Base-by-base conservation (phyloP, 1,140 invertebrate species). In the Drosophila quadrilineata region DNA sequence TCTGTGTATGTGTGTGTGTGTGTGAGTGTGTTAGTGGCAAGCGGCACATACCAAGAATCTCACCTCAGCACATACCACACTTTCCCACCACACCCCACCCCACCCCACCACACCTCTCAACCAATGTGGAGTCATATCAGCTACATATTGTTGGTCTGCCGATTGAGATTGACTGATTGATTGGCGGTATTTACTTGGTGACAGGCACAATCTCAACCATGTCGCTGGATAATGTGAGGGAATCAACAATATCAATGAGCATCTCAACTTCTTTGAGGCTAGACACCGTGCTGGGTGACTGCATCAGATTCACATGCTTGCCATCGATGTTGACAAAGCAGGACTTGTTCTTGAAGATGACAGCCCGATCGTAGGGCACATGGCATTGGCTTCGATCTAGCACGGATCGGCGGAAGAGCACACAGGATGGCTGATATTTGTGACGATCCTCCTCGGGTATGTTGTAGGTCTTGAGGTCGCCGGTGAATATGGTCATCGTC, bases 331-430 rank as follows among this genome's bases (percentile, higher is more conserved):
- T 89, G 3, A 84, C 71, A 12, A 75, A 88, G 54, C 80, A 90
- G 40, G 74, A 89, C 43, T 87, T 87, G 49, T 89, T 89, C 62
- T 90, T 90, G 8, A 90, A 88, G 26, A 90, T 89, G 17, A 90
- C 82, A 19, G 88, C 88, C 24, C 89, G 84, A 59, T 90, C 89
- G 41, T 87, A 89, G 8, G 87, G 87, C 38, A 89, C 71, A 17
- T 85, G 74, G 5, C 67, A 73, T 38, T 86, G 70, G 31, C 10
- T 58, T 3, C 59, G 59, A 48, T 89, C 74, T 16, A 63, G 3
- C 6, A 72, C 72, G 3, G 64, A 29, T 0, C 89, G 68, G 0
- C 89, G 70, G 45, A 90, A 90, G 46, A 89, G 84, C 0, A 90
- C 88, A 14, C 75, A 89, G 8, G 75, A 88, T 8, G 89, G 89